Conservation (phyloP, 2,113 vertebrate genomes). For the Oriolus oriolus region DNA sequence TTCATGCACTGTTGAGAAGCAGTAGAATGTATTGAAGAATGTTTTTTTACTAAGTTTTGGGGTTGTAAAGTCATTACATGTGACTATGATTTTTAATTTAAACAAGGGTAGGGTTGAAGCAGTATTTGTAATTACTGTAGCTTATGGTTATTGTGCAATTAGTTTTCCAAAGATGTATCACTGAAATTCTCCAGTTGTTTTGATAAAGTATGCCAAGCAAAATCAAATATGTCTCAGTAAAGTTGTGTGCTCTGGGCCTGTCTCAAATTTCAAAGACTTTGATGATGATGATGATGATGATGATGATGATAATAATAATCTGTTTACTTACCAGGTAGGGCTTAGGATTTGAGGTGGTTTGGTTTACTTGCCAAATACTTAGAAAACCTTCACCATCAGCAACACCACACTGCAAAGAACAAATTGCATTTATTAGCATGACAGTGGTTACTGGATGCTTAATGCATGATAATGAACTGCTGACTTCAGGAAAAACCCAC, state of each 20-base stretch:
- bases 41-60: neutral
- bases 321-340: conserved; percentile 88
- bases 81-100: neutral
- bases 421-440: neutral
- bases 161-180: neutral
- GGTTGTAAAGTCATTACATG: neutral
- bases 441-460: neutral
- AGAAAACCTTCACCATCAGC: conserved; percentile 96
- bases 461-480: neutral
- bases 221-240: neutral
- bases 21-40: neutral
- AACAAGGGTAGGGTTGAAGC: neutral
- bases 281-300: neutral
- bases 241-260: neutral
- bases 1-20: neutral
- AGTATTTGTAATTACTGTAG: neutral
- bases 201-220: neutral
- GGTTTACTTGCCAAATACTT: conserved; percentile 98
- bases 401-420: conserved; percentile 86
- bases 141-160: neutral
- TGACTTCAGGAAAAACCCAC: neutral
- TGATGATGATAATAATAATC: neutral
- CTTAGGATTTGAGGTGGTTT: conserved; percentile 92
- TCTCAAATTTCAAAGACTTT: neutral
- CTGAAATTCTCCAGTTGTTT: neutral